phyloP scores from a whole-genome alignment of 2,113 vertebrate genomes.

The Muntiacus muntjak region DNA sequence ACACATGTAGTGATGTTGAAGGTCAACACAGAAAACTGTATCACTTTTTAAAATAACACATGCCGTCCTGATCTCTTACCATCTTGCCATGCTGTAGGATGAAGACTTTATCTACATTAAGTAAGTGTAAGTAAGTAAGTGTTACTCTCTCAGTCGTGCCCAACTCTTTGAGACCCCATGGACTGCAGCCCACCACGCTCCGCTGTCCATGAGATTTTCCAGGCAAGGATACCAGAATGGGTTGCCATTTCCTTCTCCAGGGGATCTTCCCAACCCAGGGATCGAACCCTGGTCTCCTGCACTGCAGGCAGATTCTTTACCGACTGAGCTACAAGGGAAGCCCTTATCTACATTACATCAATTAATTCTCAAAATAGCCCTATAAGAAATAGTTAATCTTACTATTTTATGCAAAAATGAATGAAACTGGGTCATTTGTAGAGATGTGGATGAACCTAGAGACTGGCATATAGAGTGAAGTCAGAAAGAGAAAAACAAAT shows the following conservation, averaged over 20 bases:
- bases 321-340: too few species aligned
- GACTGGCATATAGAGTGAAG: background rate
- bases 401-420: background rate
- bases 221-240: too few species aligned
- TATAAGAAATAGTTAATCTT: background rate
- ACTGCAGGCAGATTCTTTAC: too few species aligned
- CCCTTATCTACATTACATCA: background rate
- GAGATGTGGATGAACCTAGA: background rate
- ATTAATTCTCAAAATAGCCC: background rate
- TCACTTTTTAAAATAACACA: background rate
- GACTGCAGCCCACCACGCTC: too few species aligned
- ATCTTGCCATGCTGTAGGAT: background rate
- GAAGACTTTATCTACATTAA: background rate
- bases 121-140: too few species aligned
- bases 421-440: background rate
- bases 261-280: too few species aligned
- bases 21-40: background rate
- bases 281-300: too few species aligned
- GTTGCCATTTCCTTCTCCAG: too few species aligned
- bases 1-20: background rate
- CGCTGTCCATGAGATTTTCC: too few species aligned
- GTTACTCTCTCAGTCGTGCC: too few species aligned
- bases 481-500: background rate
- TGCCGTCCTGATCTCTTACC: background rate
- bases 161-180: too few species aligned